Evolutionary conservation across 2,888 invertebrate species (phyloP).

Genomic region (Athalia cordata): DNA sequence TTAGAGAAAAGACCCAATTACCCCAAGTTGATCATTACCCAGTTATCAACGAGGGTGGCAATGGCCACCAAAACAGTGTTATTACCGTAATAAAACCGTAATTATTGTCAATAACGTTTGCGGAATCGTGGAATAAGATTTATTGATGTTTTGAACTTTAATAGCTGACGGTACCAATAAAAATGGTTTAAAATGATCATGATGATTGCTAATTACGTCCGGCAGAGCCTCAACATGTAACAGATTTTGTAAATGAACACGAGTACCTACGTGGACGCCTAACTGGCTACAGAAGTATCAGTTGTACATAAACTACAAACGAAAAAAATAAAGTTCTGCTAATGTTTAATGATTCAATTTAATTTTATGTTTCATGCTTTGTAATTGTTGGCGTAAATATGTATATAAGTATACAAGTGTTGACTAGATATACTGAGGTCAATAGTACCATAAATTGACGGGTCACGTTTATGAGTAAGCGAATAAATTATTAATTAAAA

Average conservation of each 20-base stretch:
- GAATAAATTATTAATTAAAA: too few relatives aligned
- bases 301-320: conserved; percentile 6
- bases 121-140: background rate
- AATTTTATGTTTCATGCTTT: too few relatives aligned
- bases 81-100: conserved; percentile 31
- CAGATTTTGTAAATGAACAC: background rate
- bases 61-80: conserved; percentile 4
- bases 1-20: conserved; percentile 60
- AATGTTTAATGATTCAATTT: background rate
- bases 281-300: conserved; percentile 20
- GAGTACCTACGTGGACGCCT: conserved; percentile 12
- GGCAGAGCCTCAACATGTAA: conserved; percentile 5
- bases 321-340: background rate
- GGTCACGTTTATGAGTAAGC: too few relatives aligned
- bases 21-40: conserved; percentile 57
- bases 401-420: too few relatives aligned
- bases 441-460: too few relatives aligned
- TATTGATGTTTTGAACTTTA: background rate
- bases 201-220: conserved; percentile 8
- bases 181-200: conserved; percentile 25
- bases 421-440: too few relatives aligned
- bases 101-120: background rate
- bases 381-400: too few relatives aligned
- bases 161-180: background rate
- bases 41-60: background rate